Conservation (phyloP, 2,797 vertebrate genomes). For the Dermochelys coriacea region DNA sequence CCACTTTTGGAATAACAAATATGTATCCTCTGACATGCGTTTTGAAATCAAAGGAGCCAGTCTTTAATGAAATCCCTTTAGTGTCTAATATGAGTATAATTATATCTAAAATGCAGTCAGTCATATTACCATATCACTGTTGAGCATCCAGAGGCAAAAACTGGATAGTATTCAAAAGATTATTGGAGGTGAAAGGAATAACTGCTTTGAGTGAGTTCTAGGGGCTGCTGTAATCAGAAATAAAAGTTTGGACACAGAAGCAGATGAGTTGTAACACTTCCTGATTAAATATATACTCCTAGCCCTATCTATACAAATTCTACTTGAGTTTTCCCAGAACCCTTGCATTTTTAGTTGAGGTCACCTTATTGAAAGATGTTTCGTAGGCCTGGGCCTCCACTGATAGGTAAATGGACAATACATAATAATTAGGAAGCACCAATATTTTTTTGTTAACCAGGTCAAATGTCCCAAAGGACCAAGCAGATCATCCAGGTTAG, state of each 20-base stretch:
- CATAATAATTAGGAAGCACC: background rate
- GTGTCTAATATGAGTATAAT: background rate
- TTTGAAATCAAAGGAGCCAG: background rate
- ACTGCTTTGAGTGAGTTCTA: background rate
- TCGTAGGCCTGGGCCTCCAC: background rate
- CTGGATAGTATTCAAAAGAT: background rate
- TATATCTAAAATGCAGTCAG: background rate
- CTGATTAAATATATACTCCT: background rate
- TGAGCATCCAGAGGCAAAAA: too few relatives aligned
- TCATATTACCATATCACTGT: fast-evolving
- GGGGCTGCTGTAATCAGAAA: background rate
- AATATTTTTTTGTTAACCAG: background rate
- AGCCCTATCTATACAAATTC: background rate
- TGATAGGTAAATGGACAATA: background rate
- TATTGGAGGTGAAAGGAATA: background rate
- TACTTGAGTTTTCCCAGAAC: background rate
- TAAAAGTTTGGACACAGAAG: background rate
- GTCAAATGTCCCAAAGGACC: background rate
- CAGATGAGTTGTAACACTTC: background rate
- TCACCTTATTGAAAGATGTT: background rate
- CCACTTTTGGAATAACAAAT: background rate
- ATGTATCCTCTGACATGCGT: background rate
- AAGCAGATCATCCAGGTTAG: background rate
- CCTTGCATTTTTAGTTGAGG: background rate
- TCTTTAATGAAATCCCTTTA: background rate